Evolutionary conservation across 2,113 vertebrate genomes (phyloP).

Genomic region (Patagioenas fasciata): DNA sequence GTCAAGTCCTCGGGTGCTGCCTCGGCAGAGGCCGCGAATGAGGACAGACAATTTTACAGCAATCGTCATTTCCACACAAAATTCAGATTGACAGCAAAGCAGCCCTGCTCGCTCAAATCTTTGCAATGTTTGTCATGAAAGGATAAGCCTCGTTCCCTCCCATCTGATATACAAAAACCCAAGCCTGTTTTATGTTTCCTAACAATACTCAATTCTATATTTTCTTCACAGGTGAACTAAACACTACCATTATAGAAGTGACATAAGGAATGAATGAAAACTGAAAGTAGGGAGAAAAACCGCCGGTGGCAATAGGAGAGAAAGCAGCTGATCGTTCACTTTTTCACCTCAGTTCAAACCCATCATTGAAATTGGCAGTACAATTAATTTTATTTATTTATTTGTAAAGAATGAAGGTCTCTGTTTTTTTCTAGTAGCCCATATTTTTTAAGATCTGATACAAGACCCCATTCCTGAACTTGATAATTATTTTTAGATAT

Average conservation of each 20-base stretch:
- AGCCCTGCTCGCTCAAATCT: neutral
- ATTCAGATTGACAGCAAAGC: neutral
- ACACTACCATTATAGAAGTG: neutral
- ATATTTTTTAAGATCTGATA: neutral
- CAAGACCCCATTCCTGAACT: neutral
- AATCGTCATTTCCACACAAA: neutral
- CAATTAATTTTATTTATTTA: neutral
- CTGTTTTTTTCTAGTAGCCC: neutral
- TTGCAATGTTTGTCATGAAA: neutral
- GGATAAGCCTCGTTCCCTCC: neutral
- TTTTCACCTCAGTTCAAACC: neutral
- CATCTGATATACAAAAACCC: neutral
- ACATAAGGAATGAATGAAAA: conserved; percentile 5
- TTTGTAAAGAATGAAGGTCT: neutral
- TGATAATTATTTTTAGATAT: neutral
- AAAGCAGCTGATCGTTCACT: neutral
- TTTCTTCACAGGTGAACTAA: neutral
- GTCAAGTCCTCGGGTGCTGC: neutral
- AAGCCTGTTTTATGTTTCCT: neutral
- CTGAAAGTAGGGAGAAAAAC: neutral
- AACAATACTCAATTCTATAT: neutral
- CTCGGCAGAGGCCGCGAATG: neutral
- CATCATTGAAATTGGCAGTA: neutral
- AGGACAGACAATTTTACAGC: neutral
- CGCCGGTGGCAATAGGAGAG: neutral